A percentile compares a stretch with the other conserved stretches of the same genome.
These are phyloP conservation scores for Zygogramma bicolorata DNA, from an alignment of 2,888 invertebrate species.

Conservation along the genomic window DNA sequence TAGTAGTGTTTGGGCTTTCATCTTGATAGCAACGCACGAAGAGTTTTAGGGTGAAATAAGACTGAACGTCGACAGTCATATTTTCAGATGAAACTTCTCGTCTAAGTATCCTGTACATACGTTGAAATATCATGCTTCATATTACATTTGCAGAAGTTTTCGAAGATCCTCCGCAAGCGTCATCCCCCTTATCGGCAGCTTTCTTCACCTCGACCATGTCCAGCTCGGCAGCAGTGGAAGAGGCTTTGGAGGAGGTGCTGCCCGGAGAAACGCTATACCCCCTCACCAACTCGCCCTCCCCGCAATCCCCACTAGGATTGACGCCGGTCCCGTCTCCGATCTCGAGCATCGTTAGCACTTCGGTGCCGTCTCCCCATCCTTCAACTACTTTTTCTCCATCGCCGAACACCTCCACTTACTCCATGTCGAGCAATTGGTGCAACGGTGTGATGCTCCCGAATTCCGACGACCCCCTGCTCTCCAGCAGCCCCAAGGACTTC, in stretches of 20 bases:
- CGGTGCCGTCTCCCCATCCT: conserved; percentile 53
- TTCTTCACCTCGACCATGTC: conserved; percentile 89
- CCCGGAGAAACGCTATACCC: conserved; percentile 78
- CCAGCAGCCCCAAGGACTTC: conserved; percentile 87
- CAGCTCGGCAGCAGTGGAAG: conserved; percentile 88
- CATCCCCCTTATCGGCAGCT: conserved; percentile 85
- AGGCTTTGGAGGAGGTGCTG: conserved; percentile 85
- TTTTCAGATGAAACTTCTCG: too few species aligned
- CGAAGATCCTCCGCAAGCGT: conserved; percentile 78
- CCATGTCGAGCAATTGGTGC: conserved; percentile 66
- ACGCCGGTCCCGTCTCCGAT: conserved; percentile 71
- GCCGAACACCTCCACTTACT: conserved; percentile 64
- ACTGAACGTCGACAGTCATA: too few species aligned
- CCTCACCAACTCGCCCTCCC: conserved; percentile 71
- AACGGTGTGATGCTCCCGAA: conserved; percentile 90
- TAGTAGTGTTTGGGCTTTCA: too few species aligned
- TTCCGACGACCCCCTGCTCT: conserved; percentile 86
- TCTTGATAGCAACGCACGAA: too few species aligned
- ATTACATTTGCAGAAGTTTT: conserved; percentile 69
- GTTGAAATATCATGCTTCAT: too few species aligned
- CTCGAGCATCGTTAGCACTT: conserved; percentile 59
- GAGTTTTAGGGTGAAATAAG: too few species aligned
- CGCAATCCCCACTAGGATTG: conserved; percentile 72
- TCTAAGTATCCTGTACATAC: too few species aligned
- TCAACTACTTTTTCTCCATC: conserved; percentile 57